Base-by-base conservation (phyloP, 2,888 invertebrate genomes). In the Lasioglossum vierecki region DNA sequence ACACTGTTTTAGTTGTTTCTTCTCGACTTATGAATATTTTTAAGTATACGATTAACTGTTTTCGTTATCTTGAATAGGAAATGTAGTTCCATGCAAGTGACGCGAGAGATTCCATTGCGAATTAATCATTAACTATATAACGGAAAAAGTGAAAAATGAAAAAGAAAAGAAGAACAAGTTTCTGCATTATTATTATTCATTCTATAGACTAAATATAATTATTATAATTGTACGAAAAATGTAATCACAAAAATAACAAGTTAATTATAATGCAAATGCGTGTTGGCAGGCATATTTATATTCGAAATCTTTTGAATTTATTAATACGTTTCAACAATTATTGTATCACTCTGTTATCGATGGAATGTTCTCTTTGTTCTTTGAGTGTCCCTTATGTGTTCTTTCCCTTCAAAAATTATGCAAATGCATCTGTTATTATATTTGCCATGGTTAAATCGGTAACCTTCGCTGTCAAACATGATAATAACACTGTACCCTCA, bases 311-410 rank as follows among this genome's bases (percentile, higher is more conserved):
- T 82, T 78, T 46, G 68, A 84, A 73, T 83, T 82, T 75, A 30
- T 77, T 83, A 85, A 83, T 74, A 83, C 82, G 83, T 85, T 79
- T 88, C 66, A 44, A 80, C 66, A 44, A 80, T 84, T 44, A 49
- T 68, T 79, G 82, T 72, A 82, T 87, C 79, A 72, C 80, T 88
- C 83, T 80, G 85, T 83, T 84, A 82, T 82, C 88, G 90, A 76
- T 93, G 93, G 92, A 93, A 93, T 93, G 93, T 93, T 91, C 86
- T 91, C 77, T 76, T 79, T 63, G 49, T 53, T 74, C 72, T 35
- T 46, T 68, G n/a, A 68, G 57, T 75, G 57, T 46, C 30, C 68
- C 35, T 46, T 68, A n/a, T 68, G 57, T 63, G 68, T 63, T 53
- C 26, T 68, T 79, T 66, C 9, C 26, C 77, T 74, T 81, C 78